phyloP scores from a whole-genome alignment of 1,140 invertebrate species.

The Sweltsa coloradensis region DNA sequence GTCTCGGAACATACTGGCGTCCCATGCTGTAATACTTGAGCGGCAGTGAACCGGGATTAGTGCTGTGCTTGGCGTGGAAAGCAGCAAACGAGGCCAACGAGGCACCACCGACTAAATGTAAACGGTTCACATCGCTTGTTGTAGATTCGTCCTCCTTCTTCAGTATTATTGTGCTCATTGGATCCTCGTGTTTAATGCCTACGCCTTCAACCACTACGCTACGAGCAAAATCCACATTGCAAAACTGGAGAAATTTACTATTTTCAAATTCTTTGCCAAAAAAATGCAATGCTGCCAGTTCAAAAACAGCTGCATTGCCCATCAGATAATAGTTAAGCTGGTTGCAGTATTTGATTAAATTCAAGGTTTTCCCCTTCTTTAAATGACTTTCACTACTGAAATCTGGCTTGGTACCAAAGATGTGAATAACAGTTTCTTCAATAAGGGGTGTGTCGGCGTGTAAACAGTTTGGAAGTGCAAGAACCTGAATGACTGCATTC shows the following conservation, averaged over 20 bases:
- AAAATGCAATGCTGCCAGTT: slow-evolving; percentile 42
- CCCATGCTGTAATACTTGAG: slow-evolving; percentile 46
- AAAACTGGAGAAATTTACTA: slow-evolving; percentile 37
- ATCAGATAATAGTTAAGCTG: slow-evolving; percentile 45
- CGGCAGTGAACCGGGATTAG: slow-evolving; percentile 40
- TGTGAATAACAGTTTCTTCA: slow-evolving; percentile 31
- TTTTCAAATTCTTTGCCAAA: slow-evolving; percentile 34
- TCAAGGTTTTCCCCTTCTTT: slow-evolving; percentile 35
- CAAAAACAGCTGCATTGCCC: slow-evolving; percentile 47
- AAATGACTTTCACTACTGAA: slow-evolving; percentile 34
- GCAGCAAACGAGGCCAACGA: slow-evolving; percentile 48
- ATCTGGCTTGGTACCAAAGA: slow-evolving; percentile 25
- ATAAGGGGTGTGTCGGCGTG: slow-evolving; percentile 43
- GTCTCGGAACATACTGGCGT: slow-evolving; percentile 41
- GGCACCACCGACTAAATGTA: slow-evolving; percentile 51
- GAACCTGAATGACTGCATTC: slow-evolving; percentile 35
- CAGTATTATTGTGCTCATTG: slow-evolving; percentile 38
- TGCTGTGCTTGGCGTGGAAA: slow-evolving; percentile 43
- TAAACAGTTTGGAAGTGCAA: slow-evolving; percentile 50
- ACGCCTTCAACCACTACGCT: slow-evolving; percentile 54
- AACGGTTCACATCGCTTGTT: slow-evolving; percentile 23
- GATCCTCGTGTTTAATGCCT: slow-evolving; percentile 40
- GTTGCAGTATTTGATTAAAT: slow-evolving; percentile 42
- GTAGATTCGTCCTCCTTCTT: slow-evolving; percentile 31
- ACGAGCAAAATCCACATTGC: slow-evolving; percentile 50